Base-by-base conservation (phyloP, 64 coral and sea anemone species). In the Montipora capricornis region DNA sequence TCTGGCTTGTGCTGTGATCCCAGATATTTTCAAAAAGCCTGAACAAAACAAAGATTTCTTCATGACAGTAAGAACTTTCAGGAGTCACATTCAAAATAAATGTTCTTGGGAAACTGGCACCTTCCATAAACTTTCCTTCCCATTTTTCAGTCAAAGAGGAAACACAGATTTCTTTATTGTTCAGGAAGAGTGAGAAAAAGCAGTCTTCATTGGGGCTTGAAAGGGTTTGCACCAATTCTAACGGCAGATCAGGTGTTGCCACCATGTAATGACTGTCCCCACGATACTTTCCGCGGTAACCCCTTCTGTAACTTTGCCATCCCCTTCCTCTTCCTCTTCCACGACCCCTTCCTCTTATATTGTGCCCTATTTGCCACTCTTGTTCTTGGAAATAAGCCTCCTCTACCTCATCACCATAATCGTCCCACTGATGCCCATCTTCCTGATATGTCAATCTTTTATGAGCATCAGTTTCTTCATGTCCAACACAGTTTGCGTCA, bases 51-150 rank as follows among this genome's bases (percentile, higher is more conserved):
- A 85, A 78, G 17, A 88, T 37, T 58, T 87, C 89, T 87, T 16
- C 51, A 47, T 66, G 45, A 6, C 20, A 80, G 8, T 24, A 10
- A 52, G 44, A 47, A 14, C 44, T 48, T 11, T 55, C 5, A 22
- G 70, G 16, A 53, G 67, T 67, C 45, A 81, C 46, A 83, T 90
- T 87, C 22, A 96, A 79, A 59, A 75, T 48, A 60, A 96, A 94
- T 76, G 69, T 59, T 71, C 95, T 90, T 79, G 95, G 95, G 12
- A 90, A 8, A 20, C 91, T 74, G 2, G 4, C 20, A 51, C 78
- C 88, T 62, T 96, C 91, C 57, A 24, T 68, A 55, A 94, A 96
- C 74, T 11, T 90, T 19, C 81, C 50, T 5, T 77, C 87, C 66
- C 92, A 96, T 44, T 73, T 47, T 57, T 82, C 22, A 50, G 55